Evolutionary conservation across 2,113 vertebrate species (phyloP).

Genomic region (Tretioscincus oriximinensis): DNA sequence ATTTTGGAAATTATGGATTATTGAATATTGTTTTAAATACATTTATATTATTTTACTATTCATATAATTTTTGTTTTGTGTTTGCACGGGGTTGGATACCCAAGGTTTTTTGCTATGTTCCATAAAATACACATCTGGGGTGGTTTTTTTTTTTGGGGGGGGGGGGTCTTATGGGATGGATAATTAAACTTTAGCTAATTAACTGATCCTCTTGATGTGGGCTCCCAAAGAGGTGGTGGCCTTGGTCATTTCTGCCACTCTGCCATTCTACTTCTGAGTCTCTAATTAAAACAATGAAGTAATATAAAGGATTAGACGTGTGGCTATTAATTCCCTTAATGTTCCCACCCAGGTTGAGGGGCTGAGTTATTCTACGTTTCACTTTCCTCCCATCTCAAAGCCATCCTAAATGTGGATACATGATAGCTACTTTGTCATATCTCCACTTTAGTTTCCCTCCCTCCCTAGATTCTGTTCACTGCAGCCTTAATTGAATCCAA

Average conservation of each 20-base stretch:
- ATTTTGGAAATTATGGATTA: no score
- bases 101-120: no score
- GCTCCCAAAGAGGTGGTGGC: not conserved
- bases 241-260: not conserved
- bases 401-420: conserved; percentile 55
- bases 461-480: conserved; percentile 42
- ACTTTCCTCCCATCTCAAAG: conserved; percentile 45
- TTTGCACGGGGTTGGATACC: no score
- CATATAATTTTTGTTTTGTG: no score
- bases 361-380: conserved; percentile 58
- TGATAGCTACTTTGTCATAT: conserved; percentile 54
- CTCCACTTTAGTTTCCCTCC: conserved; percentile 47
- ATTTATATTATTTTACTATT: no score
- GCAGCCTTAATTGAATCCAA: conserved; percentile 61
- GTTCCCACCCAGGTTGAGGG: conserved; percentile 40
- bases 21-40: no score
- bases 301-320: conserved; percentile 59
- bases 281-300: conserved; percentile 62
- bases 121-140: no score
- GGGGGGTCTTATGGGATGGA: not conserved
- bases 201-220: no score
- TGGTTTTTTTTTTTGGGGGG: no score
- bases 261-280: conserved; percentile 13
- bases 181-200: no score
- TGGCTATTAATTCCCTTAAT: conserved; percentile 56